Evolutionary conservation across 2,797 vertebrate species (phyloP).

Genomic region (Cynopterus sphinx): DNA sequence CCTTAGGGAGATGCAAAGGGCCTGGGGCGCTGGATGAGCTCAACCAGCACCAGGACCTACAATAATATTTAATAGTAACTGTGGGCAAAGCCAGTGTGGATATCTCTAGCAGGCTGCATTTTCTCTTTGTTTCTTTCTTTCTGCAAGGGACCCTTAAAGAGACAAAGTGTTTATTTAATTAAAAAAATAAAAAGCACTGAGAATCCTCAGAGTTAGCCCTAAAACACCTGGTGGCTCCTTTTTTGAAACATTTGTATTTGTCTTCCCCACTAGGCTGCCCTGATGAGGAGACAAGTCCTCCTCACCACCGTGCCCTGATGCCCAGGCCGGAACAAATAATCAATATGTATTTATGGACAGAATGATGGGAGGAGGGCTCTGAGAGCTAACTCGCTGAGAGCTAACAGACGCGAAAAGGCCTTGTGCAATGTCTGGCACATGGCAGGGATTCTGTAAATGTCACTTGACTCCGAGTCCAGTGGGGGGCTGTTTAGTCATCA

Average conservation of each 20-base stretch:
- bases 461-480: background rate
- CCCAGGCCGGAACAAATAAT: background rate
- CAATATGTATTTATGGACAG: accelerated
- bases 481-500: background rate
- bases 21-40: background rate
- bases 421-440: background rate
- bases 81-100: background rate
- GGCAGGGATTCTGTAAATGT: background rate
- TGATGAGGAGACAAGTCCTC: background rate
- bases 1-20: background rate
- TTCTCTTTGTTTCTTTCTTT: background rate
- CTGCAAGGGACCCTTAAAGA: background rate
- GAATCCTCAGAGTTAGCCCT: background rate
- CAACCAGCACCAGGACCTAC: background rate
- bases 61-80: background rate
- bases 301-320: accelerated
- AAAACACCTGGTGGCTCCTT: background rate
- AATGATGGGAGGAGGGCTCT: background rate
- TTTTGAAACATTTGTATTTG: background rate
- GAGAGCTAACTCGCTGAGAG: background rate
- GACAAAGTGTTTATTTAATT: background rate
- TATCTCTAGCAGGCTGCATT: background rate
- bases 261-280: background rate
- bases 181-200: background rate
- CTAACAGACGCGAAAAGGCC: background rate